A percentile compares a stretch with the other conserved stretches of the same genome.
Conservation (phyloP, 1,140 invertebrate species). For the Nasonia vitripennis region DNA sequence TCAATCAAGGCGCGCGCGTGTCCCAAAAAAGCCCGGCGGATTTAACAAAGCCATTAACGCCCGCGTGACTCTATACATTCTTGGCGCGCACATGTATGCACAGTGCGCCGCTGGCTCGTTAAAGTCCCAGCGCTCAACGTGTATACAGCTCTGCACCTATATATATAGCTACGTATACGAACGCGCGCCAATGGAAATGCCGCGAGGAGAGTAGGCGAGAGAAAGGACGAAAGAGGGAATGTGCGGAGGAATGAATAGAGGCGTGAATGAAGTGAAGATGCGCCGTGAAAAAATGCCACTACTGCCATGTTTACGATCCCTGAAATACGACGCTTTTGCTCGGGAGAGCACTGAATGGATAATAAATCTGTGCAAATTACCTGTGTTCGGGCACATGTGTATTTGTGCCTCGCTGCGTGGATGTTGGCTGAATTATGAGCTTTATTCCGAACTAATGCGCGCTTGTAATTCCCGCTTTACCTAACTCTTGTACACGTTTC, state of each 20-base stretch:
- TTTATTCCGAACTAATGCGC: background rate
- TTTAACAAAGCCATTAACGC: constrained; percentile 16
- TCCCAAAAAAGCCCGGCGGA: background rate
- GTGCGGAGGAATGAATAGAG: background rate
- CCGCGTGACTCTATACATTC: no score
- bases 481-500: background rate
- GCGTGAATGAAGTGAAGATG: background rate
- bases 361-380: background rate
- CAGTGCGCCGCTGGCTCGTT: background rate
- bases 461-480: background rate
- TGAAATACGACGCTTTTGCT: background rate
- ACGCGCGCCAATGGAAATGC: constrained; percentile 10
- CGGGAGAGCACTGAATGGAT: background rate
- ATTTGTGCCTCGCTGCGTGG: background rate
- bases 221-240: background rate
- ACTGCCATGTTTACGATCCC: background rate
- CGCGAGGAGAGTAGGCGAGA: background rate
- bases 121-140: background rate
- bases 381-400: background rate
- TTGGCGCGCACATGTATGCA: background rate
- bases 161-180: background rate
- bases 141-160: background rate
- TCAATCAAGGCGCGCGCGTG: background rate
- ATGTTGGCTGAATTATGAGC: background rate
- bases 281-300: background rate